These are phyloP conservation scores for Thumatha senex DNA, from an alignment of 2,888 invertebrate genomes.

Conservation along the genomic window DNA sequence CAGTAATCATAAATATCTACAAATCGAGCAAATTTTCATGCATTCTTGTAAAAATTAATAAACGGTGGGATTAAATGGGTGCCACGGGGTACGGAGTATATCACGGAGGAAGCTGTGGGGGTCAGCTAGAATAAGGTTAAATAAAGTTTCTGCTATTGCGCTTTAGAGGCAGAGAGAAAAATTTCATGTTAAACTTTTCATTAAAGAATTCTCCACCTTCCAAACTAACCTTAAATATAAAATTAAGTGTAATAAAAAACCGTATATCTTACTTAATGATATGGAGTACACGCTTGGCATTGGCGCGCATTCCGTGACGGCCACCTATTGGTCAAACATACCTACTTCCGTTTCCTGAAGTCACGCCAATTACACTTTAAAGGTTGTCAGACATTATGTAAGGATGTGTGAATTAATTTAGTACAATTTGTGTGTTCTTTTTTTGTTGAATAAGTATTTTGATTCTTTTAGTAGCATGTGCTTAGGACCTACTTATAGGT, in stretches of 20 bases:
- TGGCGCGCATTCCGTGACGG: constrained; percentile 63
- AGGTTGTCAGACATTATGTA: constrained; percentile 64
- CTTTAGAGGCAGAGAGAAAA: no score
- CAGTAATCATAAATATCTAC: no score
- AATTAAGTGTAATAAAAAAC: no score
- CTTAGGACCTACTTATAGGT: neutral
- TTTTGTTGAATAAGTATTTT: neutral
- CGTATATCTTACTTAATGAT: constrained; percentile 26
- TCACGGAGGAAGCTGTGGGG: no score
- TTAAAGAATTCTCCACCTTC: neutral
- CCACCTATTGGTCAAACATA: constrained; percentile 53
- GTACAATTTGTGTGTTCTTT: neutral
- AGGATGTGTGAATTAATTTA: constrained; percentile 40
- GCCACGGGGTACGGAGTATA: no score
- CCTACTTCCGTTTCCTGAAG: constrained; percentile 75
- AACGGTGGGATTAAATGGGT: no score
- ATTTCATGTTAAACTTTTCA: neutral
- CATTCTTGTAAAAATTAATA: no score
- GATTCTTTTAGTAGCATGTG: neutral
- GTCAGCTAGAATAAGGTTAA: no score
- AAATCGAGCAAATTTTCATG: no score
- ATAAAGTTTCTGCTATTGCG: no score
- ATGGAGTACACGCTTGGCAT: constrained; percentile 28
- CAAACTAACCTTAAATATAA: no score
- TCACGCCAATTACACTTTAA: constrained; percentile 58